Evolutionary conservation across 2,113 vertebrate species (phyloP), one percentile per base, ranked within the genome.

Genomic region (Poeciliopsis prolifica): DNA sequence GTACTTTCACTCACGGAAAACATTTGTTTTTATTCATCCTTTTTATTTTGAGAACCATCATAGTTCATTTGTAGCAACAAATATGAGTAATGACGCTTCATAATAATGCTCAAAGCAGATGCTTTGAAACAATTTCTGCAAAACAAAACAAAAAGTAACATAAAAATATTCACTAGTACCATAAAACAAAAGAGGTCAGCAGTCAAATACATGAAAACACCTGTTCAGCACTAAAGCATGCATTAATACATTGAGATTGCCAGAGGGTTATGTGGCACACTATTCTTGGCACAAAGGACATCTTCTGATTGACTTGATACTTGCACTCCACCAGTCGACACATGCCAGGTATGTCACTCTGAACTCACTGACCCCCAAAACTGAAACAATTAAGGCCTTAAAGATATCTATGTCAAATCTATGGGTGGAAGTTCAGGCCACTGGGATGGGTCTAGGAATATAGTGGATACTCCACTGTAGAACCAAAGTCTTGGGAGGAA

Each of bases 401-500:
- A 58, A 54, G 42, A 4, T 24, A 1, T 79, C 17, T 80, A 87
- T 37, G 85, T 72, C 29, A 70, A 63, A 22, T 94, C 91, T 10
- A 77, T 26, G 13, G 87, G 83, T 68, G 96, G 97, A 40, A 88
- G 74, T 75, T 95, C 95, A 0, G 94, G 94, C 97, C 97, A 99
- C 69, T 92, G 95, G 8, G 95, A 92, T 0, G 96, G 92, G 48
- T 99, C 97, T 26, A 99, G 91, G 80, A 98, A 99, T 80, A 99
- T 75, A 1, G 96, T 93, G 1, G 96, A 96, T 44, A 95, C 93
- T 37, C 96, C 94, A 0, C 97, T 98, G 92, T 97, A 99, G 87
- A 97, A 95, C 98, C 98, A 99, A 65, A 96, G 95, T 65, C 95
- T 95, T 1, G 98, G 97, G 48, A 99, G 94, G 78, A 93, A 92